Base-by-base conservation (phyloP, 2,888 invertebrate genomes). In the Dolichomitus sp. region DNA sequence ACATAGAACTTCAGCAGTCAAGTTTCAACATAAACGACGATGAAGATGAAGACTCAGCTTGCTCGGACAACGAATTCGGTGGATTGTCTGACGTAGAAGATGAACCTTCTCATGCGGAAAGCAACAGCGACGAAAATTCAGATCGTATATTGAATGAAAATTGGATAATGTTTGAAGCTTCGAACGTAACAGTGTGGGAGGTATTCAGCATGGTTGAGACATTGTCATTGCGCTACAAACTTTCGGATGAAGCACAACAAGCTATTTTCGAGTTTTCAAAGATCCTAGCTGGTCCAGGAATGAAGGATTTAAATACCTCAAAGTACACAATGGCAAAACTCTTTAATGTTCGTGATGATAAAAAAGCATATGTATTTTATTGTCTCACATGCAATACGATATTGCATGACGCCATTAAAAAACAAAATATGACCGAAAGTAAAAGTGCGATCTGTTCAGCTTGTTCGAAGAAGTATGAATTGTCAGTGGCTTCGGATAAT, bases 121-220 rank as follows among this genome's bases (percentile, higher is more conserved):
- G n/a, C n/a, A n/a, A n/a, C n/a, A n/a, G n/a, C n/a, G n/a, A n/a
- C n/a, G n/a, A n/a, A n/a, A n/a, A n/a, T n/a, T n/a, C n/a, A n/a
- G n/a, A n/a, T n/a, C n/a, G n/a, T n/a, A n/a, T n/a, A n/a, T n/a
- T n/a, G n/a, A n/a, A n/a, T n/a, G 61, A 65, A 54, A 54, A 78
- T 65, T 82, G 82, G 78, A 74, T 75, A 11, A 82, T 82, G 82
- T 82, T 82, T 74, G 57, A 66, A n/a, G 59, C 73, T 57, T 66
- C 73, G 2, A 63, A 74, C 6, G 57, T 57, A 37, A 73, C 69
- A 30, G 78, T 82, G 4, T 74, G 40, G 59, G 69, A 78, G 14
- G 70, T 78, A 2, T 48, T 82, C 11, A 59, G 30, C n/a, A 82
- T 82, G 78, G 12, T 82, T 3, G 63, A 78, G 61, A 78, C 65